Conservation (phyloP, 2,888 invertebrate genomes). For the Drosophila colorata region DNA sequence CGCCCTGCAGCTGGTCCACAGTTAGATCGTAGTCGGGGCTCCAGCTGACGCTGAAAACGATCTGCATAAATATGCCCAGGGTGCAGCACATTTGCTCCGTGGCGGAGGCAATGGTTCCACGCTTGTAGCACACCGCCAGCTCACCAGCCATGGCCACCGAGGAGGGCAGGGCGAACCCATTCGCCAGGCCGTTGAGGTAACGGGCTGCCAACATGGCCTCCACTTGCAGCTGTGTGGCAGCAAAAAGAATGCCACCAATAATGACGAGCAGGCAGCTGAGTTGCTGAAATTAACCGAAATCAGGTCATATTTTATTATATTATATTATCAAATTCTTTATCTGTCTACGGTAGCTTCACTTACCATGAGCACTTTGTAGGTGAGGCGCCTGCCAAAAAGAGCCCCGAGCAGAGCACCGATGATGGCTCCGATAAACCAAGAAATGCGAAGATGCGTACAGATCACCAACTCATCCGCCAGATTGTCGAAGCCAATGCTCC, state of each 20-base stretch:
- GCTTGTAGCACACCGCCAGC: slow-evolving; percentile 61
- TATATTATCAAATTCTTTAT: background rate
- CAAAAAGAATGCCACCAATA: slow-evolving; percentile 60
- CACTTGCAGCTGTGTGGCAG: slow-evolving; percentile 20
- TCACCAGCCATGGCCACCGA: slow-evolving; percentile 80
- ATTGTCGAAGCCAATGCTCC: slow-evolving; percentile 69
- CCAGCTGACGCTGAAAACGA: slow-evolving; percentile 57
- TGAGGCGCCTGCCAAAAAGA: slow-evolving; percentile 40
- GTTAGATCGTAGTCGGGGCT: slow-evolving; percentile 47
- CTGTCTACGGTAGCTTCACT: slow-evolving; percentile 13
- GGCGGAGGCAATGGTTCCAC: slow-evolving; percentile 70
- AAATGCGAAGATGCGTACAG: slow-evolving; percentile 61
- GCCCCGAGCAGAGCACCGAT: slow-evolving; percentile 59
- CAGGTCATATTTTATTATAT: background rate
- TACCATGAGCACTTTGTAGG: slow-evolving; percentile 68
- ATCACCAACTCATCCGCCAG: slow-evolving; percentile 27
- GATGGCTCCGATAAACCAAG: slow-evolving; percentile 75
- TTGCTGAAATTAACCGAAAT: slow-evolving; percentile 22
- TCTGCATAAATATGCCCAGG: slow-evolving; percentile 76
- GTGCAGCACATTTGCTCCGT: slow-evolving; percentile 68
- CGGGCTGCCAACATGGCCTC: slow-evolving; percentile 57
- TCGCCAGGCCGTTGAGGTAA: slow-evolving; percentile 75
- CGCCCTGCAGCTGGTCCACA: slow-evolving; percentile 67
- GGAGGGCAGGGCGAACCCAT: slow-evolving; percentile 76
- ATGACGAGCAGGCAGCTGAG: slow-evolving; percentile 60